Base-by-base conservation (phyloP, 2,888 invertebrate genomes). In the Cosmia trapezina region DNA sequence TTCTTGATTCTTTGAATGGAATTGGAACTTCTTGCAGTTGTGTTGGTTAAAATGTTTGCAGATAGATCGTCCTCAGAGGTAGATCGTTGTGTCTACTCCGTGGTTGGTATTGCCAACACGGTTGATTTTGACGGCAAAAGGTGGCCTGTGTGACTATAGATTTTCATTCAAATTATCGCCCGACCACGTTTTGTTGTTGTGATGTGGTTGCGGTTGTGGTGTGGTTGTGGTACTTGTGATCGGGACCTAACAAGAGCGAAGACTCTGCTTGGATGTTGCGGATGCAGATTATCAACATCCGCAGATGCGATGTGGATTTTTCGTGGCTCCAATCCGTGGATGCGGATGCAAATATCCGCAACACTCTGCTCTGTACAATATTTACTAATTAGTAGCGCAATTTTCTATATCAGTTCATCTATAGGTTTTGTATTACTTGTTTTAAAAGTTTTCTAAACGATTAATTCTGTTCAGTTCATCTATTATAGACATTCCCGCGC, bases 401-500 rank as follows among this genome's bases (percentile, higher is more conserved):
- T 51, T 64, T 73, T 68, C 54, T 41, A 63, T 11, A 53, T 12
- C 33, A 28, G 28, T 28, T 28, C 28, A 7, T 49, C 9, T 49
- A 56, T 53, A 65, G 45, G 41, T 66, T 77, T 77, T 79, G 71
- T 57, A 76, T 57, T 49, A 56, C 60, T 9, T 19, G 4, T 41
- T n/a, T 28, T 11, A 66, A 54, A 59, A 63, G 60, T 69, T 69
- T 65, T 41, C 1, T 62, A 51, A 74, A 61, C 51, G 66, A 57
- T 69, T 49, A 70, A 70, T 45, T 81, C 74, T 57, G 0, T 28
- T 5, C n/a, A 54, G 19, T 43, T 33, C n/a, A 57, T 45, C 11
- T 49, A 47, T n/a, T n/a, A n/a, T n/a, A n/a, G n/a, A n/a, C 9
- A 5, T 57, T 28, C 22, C n/a, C 33, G 47, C 12, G 33, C 14